These are phyloP conservation scores for Callosobruchus maculatus DNA, from an alignment of 2,888 invertebrate species.

Conservation along the genomic window DNA sequence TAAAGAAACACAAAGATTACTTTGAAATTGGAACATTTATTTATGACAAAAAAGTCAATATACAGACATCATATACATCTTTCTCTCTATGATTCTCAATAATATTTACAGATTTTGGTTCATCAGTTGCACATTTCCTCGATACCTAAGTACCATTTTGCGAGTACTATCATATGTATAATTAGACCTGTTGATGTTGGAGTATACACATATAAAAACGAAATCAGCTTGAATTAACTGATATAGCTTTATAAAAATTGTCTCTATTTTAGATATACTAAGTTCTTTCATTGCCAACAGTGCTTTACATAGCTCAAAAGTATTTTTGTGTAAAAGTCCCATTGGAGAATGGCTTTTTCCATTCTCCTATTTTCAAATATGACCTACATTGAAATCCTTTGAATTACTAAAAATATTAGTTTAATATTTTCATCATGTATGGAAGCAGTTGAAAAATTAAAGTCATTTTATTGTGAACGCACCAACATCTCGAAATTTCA, in stretches of 20 bases:
- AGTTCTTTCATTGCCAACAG: no score
- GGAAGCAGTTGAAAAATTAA: no score
- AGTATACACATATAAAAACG: background rate
- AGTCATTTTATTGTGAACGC: background rate
- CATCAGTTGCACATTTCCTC: slow-evolving; percentile 34
- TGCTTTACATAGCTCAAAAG: no score
- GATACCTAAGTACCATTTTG: background rate
- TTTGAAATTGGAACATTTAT: slow-evolving; percentile 48
- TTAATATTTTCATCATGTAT: no score
- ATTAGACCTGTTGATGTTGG: background rate
- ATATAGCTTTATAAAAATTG: no score
- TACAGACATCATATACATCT: slow-evolving; percentile 37
- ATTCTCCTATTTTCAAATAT: no score
- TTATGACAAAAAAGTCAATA: slow-evolving; percentile 47
- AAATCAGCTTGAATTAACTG: no score
- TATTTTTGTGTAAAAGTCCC: no score
- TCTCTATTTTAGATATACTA: no score
- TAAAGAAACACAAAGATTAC: slow-evolving; percentile 11
- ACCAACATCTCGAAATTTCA: slow-evolving; percentile 2
- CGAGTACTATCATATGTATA: background rate
- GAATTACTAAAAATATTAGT: no score
- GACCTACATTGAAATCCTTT: no score
- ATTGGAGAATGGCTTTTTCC: no score
- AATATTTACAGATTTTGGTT: slow-evolving; percentile 40
- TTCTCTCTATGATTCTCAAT: background rate